phyloP scores from a whole-genome alignment of 2,888 invertebrate species.

The Orchesellides sinensis region DNA sequence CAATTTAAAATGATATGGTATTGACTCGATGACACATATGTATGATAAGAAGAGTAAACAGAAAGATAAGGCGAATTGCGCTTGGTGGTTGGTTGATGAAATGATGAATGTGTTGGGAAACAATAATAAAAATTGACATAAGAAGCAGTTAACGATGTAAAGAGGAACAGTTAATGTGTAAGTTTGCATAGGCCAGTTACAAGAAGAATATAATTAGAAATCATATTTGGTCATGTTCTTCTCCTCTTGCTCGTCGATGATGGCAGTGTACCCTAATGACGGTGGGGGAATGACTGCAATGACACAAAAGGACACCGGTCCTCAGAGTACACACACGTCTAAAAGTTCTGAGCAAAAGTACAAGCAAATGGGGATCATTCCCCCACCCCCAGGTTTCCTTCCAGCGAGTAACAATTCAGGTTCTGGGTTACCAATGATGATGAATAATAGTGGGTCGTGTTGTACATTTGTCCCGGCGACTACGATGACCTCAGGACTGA shows the following conservation, averaged over 20 bases:
- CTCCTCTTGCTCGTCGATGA: conserved; percentile 68
- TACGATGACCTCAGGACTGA: conserved; percentile 22
- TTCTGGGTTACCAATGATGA: not conserved
- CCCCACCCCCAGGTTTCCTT: conserved; percentile 44
- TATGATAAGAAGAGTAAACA: too few relatives aligned
- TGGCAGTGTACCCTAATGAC: conserved; percentile 68
- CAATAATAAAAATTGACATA: too few relatives aligned
- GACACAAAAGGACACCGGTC: conserved; percentile 37
- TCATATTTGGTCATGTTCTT: conserved; percentile 56
- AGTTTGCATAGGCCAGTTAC: too few relatives aligned
- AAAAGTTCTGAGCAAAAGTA: conserved; percentile 54
- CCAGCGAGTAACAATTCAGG: conserved; percentile 8
- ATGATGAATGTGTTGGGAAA: too few relatives aligned
- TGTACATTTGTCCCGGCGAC: conserved; percentile 34
- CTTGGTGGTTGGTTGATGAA: too few relatives aligned
- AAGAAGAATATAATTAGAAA: not conserved
- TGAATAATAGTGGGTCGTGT: conserved; percentile 43
- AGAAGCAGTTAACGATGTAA: too few relatives aligned
- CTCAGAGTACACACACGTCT: not conserved
- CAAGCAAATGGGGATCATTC: conserved; percentile 46
- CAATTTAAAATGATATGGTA: too few relatives aligned
- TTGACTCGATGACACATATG: too few relatives aligned
- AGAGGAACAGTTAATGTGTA: too few relatives aligned
- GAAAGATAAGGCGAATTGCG: too few relatives aligned
- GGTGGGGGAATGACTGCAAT: conserved; percentile 39